These are phyloP conservation scores for Amphimallon solstitiale DNA, from an alignment of 2,888 invertebrate species.

Conservation along the genomic window DNA sequence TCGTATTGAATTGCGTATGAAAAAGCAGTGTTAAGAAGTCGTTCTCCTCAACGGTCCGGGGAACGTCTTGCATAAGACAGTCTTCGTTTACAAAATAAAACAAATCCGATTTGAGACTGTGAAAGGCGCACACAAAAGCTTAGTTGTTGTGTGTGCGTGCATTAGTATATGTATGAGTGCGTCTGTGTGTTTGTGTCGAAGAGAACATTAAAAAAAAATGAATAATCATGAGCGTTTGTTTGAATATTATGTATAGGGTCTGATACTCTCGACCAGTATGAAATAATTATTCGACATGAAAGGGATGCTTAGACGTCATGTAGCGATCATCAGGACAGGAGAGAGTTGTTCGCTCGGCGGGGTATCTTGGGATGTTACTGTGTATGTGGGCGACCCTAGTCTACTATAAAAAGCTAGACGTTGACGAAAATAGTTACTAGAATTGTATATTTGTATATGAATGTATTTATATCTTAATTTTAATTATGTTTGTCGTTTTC, in stretches of 20 bases:
- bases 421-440: constrained; percentile 20
- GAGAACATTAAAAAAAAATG: constrained; percentile 19
- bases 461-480: background rate
- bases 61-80: constrained; percentile 1
- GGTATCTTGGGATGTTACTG: constrained; percentile 33
- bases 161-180: no score
- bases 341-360: constrained; percentile 39
- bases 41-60: background rate
- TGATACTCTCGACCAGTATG: constrained; percentile 38
- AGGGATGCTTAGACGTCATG: constrained; percentile 46
- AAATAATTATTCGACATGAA: constrained; percentile 46
- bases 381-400: constrained; percentile 38
- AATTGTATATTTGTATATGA: background rate
- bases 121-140: constrained; percentile 4
- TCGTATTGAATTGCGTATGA: constrained; percentile 9
- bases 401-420: constrained; percentile 16
- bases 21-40: background rate
- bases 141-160: background rate
- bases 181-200: background rate
- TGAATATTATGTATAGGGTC: constrained; percentile 14
- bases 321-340: constrained; percentile 43
- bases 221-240: constrained; percentile 30
- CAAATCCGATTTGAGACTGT: constrained; percentile 25
- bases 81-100: constrained; percentile 22
- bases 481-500: background rate